Evolutionary conservation across 2,113 vertebrate species (phyloP), one percentile per base, ranked within the genome.

Genomic region (Spea bombifrons): DNA sequence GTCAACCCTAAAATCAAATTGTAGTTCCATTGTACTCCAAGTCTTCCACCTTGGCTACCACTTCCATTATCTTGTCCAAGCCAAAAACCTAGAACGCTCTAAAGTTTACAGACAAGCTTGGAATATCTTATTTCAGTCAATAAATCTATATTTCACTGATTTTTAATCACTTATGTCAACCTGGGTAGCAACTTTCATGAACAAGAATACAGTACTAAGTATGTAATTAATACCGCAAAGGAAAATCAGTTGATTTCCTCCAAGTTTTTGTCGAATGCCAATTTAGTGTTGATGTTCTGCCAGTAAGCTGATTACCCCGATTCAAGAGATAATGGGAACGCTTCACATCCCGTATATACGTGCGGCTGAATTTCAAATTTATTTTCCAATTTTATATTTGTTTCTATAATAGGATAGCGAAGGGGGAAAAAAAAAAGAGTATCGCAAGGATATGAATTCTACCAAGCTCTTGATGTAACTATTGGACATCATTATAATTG

Each of bases 401-500:
- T 59, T 59, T 59, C 5, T 9, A 59, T 4, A 8, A 59, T 7
- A 8, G 30, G 30, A 30, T 30, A 30, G 30, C 30, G 30, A 30
- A 30, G 30, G 30, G 7, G 15, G 15, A 4, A 59, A 59, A 59
- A 2, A 59, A 59, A 59, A 73, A n/a, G 45, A 73, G 71, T 30
- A 30, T 30, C 30, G 30, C 30, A 30, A 30, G 30, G 30, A 30
- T 30, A 30, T 46, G 71, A 73, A 73, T 73, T 45, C 30, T 59
- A 59, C n/a, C 53, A 73, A 43, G 55, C 43, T 59, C 49, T 73
- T 73, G 13, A 73, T 73, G 45, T 44, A 30, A 73, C 44, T 30
- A 59, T 9, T 59, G 55, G 8, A 13, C 55, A 59, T 59, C 55
- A 46, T 57, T 46, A 46, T 73, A 73, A 73, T 73, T 73, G 71